phyloP scores from a whole-genome alignment of 2,888 invertebrate genomes.

The Branchellion lobata region DNA sequence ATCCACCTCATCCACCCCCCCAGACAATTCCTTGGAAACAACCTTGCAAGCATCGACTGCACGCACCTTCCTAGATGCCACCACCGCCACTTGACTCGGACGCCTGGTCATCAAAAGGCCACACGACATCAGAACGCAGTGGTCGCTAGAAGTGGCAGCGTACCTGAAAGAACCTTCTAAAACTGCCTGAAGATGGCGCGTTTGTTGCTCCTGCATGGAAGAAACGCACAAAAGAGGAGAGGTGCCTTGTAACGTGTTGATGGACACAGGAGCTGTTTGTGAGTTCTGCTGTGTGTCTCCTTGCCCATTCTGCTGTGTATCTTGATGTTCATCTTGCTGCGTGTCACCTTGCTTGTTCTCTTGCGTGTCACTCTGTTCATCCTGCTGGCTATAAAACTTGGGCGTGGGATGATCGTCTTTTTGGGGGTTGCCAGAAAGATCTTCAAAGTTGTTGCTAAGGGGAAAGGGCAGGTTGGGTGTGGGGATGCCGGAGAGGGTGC shows the following conservation, averaged over 20 bases:
- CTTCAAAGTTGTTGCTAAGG: neutral
- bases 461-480: neutral
- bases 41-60: neutral
- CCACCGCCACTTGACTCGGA: conserved; percentile 20
- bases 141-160: neutral
- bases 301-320: neutral
- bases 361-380: neutral
- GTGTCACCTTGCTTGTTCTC: neutral
- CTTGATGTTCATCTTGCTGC: neutral
- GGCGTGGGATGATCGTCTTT: no score
- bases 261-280: neutral
- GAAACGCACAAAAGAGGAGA: no score
- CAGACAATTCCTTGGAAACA: neutral
- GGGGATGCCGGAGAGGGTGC: neutral
- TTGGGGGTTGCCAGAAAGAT: neutral
- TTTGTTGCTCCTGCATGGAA: neutral
- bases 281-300: neutral
- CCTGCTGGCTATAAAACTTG: neutral
- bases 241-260: no score
- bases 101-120: conserved; percentile 18
- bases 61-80: neutral
- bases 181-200: neutral
- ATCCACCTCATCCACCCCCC: neutral
- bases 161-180: neutral
- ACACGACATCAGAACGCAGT: conserved; percentile 15